These are phyloP conservation scores for Danaus melanippus DNA, from an alignment of 1,140 invertebrate species.

Conservation along the genomic window DNA sequence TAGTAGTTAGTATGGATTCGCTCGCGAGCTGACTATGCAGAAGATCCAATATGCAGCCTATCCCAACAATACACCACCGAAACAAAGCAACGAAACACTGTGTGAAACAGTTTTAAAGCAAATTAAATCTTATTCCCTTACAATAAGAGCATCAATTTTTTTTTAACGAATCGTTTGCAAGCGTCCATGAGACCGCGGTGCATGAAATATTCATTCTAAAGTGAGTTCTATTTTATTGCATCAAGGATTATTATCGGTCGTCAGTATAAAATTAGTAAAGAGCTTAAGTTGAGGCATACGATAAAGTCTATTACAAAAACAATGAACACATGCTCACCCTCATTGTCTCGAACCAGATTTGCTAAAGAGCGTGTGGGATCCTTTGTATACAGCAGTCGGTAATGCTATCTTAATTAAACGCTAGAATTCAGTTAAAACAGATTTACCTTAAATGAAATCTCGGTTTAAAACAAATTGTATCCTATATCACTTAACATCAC, in stretches of 20 bases:
- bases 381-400: too few species aligned
- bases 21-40: constrained; percentile 10
- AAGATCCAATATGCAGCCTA: constrained; percentile 18
- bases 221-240: too few species aligned
- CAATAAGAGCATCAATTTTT: constrained; percentile 5
- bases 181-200: background rate
- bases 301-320: constrained; percentile 19
- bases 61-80: constrained; percentile 17
- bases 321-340: constrained; percentile 13
- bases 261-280: constrained; percentile 1
- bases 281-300: constrained; percentile 9
- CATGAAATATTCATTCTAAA: too few species aligned
- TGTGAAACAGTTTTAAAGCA: constrained; percentile 1
- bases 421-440: too few species aligned
- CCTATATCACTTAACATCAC: too few species aligned
- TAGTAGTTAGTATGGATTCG: background rate
- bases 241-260: too few species aligned
- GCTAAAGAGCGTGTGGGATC: background rate
- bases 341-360: constrained; percentile 12
- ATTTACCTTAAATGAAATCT: too few species aligned
- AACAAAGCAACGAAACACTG: constrained; percentile 12
- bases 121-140: constrained; percentile 4
- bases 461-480: too few species aligned
- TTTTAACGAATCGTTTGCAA: too few species aligned
- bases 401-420: too few species aligned